phyloP scores from a whole-genome alignment of 1,140 invertebrate species.

The Mya arenaria region DNA sequence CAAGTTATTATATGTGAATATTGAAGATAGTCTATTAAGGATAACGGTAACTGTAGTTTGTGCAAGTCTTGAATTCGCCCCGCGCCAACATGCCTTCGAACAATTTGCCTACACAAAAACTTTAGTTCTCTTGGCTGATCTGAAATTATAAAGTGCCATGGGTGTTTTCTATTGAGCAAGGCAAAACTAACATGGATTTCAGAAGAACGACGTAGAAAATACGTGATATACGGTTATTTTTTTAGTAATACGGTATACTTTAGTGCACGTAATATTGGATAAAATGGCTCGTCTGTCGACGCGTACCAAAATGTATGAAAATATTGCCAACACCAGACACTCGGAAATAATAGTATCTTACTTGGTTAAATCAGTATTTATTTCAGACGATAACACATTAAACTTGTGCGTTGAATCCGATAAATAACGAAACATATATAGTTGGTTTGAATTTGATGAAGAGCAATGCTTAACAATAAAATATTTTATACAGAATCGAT shows the following conservation, averaged over 20 bases:
- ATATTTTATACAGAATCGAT: not conserved
- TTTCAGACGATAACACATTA: not conserved
- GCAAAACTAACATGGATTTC: not conserved
- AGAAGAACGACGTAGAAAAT: not conserved
- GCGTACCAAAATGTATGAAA: not conserved
- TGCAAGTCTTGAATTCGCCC: constrained; percentile 50
- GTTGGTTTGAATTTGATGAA: not conserved
- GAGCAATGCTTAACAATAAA: not conserved
- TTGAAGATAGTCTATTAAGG: constrained; percentile 44
- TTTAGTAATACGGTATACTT: not conserved
- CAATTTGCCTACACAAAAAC: constrained; percentile 56
- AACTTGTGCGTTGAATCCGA: not conserved
- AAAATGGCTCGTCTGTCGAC: not conserved
- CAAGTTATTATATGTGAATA: constrained; percentile 1
- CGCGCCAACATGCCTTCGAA: constrained; percentile 50
- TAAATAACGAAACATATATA: not conserved
- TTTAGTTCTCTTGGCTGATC: constrained; percentile 54
- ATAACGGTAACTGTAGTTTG: constrained; percentile 52
- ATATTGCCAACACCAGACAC: too few species aligned
- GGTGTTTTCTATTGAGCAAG: too few species aligned
- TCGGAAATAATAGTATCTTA: not conserved
- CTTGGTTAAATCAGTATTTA: not conserved
- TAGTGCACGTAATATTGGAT: not conserved
- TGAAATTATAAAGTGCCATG: too few species aligned
- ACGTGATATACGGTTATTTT: not conserved